Evolutionary conservation across 2,797 vertebrate species (phyloP), one percentile per base, ranked within the genome.

Genomic region (Peromyscus eremicus): DNA sequence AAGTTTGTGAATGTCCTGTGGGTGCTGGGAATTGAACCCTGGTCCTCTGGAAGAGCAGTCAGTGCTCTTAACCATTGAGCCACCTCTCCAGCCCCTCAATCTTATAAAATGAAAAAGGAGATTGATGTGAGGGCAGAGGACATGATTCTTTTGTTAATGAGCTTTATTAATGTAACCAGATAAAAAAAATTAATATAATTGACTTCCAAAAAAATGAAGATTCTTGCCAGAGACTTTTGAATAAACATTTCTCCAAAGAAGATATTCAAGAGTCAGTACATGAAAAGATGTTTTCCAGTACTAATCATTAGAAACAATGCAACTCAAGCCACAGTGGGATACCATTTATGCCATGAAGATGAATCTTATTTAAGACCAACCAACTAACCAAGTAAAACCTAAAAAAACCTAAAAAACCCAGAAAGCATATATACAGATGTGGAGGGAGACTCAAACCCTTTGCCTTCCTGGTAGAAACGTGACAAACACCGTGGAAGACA

Each of bases 81-180:
- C 29, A 32, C 46, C 60, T 66, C 40, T 66, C 29, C 17, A 66
- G 62, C 11, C 10, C 40, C 46, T 80, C 43, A 57, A 17, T 46
- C 25, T 87, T 57, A 32, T 1, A 40, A 40, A 40, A 37, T 43
- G 10, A 92, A 82, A 25, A 57, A 49, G 19, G 19, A 23, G 57
- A 8, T 2, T 34, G 52, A 5, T 84, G 82, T 46, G 10, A 62
- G 60, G 11, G 6, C 5, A 60, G 13, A 34, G 43, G 27, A 66
- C 6, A 13, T 55, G 19, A 87, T 93, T 37, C 40, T 85, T 93
- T 94, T 85, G 60, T 46, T 66, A 34, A 40, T 68, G 85, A 29
- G 21, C 23, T 92, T 94, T 88, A 93, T 89, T 94, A 90, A 76
- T 93, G 37, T 66, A 90, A 60, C 90, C 19, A 55, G 13, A 96